Evolutionary conservation across 2,888 invertebrate species (phyloP).

Genomic region (Sicus ferrugineus): DNA sequence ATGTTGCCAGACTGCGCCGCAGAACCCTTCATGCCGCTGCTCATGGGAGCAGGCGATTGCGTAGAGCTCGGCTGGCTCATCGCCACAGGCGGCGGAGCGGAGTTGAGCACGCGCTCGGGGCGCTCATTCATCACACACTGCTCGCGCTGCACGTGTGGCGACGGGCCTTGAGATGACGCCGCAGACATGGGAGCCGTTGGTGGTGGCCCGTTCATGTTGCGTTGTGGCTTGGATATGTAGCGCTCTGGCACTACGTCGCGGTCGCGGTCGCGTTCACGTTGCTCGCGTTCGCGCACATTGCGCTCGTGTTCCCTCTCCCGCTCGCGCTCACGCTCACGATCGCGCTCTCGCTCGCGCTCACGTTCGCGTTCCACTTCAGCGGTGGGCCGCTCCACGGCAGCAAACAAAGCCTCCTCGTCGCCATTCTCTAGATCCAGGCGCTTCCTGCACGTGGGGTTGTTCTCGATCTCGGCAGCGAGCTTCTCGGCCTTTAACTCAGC

Average conservation of each 20-base stretch:
- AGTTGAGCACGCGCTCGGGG: conserved; percentile 35
- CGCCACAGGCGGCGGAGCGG: conserved; percentile 19
- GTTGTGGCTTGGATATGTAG: conserved; percentile 57
- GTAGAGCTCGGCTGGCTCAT: conserved; percentile 44
- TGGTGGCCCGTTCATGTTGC: conserved; percentile 56
- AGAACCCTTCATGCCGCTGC: conserved; percentile 45
- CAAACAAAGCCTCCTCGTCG: conserved; percentile 87
- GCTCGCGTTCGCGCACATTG: conserved; percentile 43
- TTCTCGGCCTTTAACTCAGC: conserved; percentile 77
- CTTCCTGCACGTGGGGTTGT: conserved; percentile 80
- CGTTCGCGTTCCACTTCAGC: conserved; percentile 46
- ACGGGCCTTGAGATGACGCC: conserved; percentile 28
- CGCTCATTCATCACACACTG: conserved; percentile 45
- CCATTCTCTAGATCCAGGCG: conserved; percentile 90
- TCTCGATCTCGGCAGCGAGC: conserved; percentile 93
- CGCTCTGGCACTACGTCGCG: conserved; percentile 53
- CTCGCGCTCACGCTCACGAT: conserved; percentile 50
- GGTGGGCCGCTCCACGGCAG: conserved; percentile 79
- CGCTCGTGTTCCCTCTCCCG: conserved; percentile 43
- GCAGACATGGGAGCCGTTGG: conserved; percentile 53
- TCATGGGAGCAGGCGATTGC: conserved; percentile 46
- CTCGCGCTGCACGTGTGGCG: conserved; percentile 39
- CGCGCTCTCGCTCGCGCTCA: conserved; percentile 47
- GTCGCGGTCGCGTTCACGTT: conserved; percentile 51
- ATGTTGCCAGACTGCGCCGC: conserved; percentile 42